Base-by-base conservation (phyloP, 2,888 invertebrate genomes). In the Macroteleia sp. region DNA sequence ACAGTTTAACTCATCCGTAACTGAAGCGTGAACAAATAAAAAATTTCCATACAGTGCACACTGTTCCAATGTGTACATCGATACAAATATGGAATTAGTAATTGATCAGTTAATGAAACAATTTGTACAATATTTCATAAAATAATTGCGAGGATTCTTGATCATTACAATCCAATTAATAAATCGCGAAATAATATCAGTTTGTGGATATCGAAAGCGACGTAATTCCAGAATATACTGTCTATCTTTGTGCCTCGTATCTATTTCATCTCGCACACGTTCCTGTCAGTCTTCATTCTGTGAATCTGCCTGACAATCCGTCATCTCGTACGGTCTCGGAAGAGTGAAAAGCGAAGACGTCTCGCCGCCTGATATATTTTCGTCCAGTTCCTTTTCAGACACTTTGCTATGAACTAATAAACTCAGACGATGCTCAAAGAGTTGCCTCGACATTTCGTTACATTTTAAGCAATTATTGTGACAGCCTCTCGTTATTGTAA, bases 281-380 rank as follows among this genome's bases (percentile, higher is more conserved):
- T 82, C 84, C 85, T 80, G 87, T 90, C 90, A 87, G 82, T 85
- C 87, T 87, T 85, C 87, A 83, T 86, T 85, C 86, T 82, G 75
- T 82, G 84, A 83, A 84, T 85, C 73, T 80, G 84, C 82, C 82
- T 84, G 87, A 88, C 89, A 83, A 87, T 90, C 86, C 87, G 88
- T 90, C 90, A 88, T 87, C 87, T 83, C 83, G 70, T 79, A 74
- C 77, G 73, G 79, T 82, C 75, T 80, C 79, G 76, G 81, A 83
- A 85, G 83, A 85, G 86, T 77, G 81, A 83, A 80, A 82, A 83
- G 81, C 76, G 66, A 83, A 80, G 73, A 81, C 81, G 70, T 73
- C 66, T 57, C 73, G 41, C 67, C 50, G 77, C 28, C 64, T 77
- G 81, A 81, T 83, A 86, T 87, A 87, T 87, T 87, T 84, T 84